These are phyloP conservation scores for Apogon hyalosoma DNA, from an alignment of 2,797 vertebrate species.

Conservation along the genomic window DNA sequence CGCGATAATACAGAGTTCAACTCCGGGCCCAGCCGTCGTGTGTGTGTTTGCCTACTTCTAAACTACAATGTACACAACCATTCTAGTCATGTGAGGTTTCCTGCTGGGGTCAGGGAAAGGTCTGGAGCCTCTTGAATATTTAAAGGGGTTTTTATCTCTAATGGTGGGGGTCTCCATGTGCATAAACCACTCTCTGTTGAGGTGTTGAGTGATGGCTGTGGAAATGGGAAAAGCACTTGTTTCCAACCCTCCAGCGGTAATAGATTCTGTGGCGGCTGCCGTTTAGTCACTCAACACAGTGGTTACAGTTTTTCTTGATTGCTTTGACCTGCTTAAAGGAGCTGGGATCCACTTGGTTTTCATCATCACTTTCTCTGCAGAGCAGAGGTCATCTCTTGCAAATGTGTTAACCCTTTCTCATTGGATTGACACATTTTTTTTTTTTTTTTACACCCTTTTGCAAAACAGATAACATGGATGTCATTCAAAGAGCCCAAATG, in stretches of 20 bases:
- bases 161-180: conserved; percentile 62
- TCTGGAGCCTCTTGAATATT: conserved; percentile 73
- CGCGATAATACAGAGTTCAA: conserved; percentile 22
- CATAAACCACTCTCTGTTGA: conserved; percentile 61
- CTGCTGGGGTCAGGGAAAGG: conserved; percentile 65
- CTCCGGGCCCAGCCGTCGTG: conserved; percentile 4
- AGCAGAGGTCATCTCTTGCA: neutral
- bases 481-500: neutral
- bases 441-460: too few relatives aligned
- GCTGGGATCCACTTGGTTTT: too few relatives aligned
- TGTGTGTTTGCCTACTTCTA: neutral
- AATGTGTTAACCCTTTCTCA: too few relatives aligned
- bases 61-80: conserved; percentile 3
- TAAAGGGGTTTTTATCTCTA: conserved; percentile 66
- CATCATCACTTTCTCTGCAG: too few relatives aligned
- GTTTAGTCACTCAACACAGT: neutral
- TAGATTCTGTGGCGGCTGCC: conserved; percentile 22
- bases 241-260: conserved; percentile 46
- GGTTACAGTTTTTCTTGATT: neutral
- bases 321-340: too few relatives aligned
- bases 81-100: conserved; percentile 48
- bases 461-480: neutral
- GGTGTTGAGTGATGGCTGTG: conserved; percentile 69
- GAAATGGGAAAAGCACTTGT: conserved; percentile 56
- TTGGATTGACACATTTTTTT: too few relatives aligned